Evolutionary conservation across 2,888 invertebrate species (phyloP).

Genomic region (Nymphalis polychloros): DNA sequence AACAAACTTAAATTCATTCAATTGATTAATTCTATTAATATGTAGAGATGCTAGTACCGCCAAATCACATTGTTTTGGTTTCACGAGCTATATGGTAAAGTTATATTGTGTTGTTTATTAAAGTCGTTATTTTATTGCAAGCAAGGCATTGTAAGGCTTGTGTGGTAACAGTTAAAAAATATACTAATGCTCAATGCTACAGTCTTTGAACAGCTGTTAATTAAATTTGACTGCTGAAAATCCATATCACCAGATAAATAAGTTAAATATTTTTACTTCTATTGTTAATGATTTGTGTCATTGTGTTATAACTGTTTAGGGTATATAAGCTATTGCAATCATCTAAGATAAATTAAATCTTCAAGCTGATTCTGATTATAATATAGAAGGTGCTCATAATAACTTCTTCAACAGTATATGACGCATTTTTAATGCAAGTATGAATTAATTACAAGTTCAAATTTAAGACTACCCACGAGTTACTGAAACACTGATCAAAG

Average conservation of each 20-base stretch:
- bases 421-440: too few relatives aligned
- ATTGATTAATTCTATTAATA: neutral
- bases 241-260: neutral
- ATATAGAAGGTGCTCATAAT: neutral
- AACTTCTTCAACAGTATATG: neutral
- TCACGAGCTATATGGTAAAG: neutral
- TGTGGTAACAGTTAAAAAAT: neutral
- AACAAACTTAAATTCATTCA: neutral
- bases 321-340: neutral
- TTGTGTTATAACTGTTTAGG: too few relatives aligned
- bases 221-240: neutral
- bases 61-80: conserved; percentile 9
- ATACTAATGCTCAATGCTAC: neutral
- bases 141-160: conserved; percentile 12
- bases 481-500: too few relatives aligned
- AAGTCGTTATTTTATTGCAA: conserved; percentile 5
- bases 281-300: neutral
- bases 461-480: too few relatives aligned
- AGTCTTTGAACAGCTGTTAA: neutral
- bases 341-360: neutral
- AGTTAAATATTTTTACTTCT: too few relatives aligned
- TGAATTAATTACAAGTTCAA: too few relatives aligned
- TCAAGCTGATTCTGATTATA: neutral
- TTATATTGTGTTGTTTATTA: neutral
- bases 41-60: conserved; percentile 18